Conservation (phyloP, 1,140 invertebrate species). For the Eriocheir sinensis region DNA sequence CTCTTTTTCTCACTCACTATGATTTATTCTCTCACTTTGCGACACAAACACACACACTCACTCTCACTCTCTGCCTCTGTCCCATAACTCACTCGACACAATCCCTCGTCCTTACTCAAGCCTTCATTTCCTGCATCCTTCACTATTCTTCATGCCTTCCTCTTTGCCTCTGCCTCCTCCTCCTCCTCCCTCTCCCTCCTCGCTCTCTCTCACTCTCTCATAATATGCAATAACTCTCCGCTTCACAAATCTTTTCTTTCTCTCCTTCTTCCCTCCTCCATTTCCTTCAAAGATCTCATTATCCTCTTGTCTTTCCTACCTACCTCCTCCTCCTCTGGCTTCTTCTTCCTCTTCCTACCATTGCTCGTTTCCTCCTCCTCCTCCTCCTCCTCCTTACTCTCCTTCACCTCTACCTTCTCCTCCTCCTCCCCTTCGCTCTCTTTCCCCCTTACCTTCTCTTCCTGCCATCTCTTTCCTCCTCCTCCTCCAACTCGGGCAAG, state of each 20-base stretch:
- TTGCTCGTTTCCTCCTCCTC: neutral
- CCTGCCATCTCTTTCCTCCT: neutral
- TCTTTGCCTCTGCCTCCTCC: neutral
- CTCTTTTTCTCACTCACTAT: slow-evolving; percentile 3
- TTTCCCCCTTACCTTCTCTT: neutral
- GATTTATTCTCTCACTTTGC: neutral
- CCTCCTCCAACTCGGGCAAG: neutral
- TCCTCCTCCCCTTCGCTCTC: neutral
- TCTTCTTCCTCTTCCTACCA: too few relatives aligned
- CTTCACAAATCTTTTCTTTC: neutral
- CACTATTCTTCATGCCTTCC: too few relatives aligned
- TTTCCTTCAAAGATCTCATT: too few relatives aligned
- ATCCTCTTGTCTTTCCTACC: too few relatives aligned
- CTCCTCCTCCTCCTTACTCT: neutral
- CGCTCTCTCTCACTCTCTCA: slow-evolving; percentile 31
- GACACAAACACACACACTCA: neutral
- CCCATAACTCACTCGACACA: neutral
- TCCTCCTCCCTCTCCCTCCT: slow-evolving; percentile 31
- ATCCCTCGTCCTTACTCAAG: neutral
- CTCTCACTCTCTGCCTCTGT: neutral
- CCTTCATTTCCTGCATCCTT: neutral
- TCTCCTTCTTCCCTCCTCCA: neutral
- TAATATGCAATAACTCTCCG: neutral
- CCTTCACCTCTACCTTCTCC: neutral
- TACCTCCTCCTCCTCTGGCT: neutral